phyloP scores from a whole-genome alignment of 2,888 invertebrate species.

The Tachystola acroxantha region DNA sequence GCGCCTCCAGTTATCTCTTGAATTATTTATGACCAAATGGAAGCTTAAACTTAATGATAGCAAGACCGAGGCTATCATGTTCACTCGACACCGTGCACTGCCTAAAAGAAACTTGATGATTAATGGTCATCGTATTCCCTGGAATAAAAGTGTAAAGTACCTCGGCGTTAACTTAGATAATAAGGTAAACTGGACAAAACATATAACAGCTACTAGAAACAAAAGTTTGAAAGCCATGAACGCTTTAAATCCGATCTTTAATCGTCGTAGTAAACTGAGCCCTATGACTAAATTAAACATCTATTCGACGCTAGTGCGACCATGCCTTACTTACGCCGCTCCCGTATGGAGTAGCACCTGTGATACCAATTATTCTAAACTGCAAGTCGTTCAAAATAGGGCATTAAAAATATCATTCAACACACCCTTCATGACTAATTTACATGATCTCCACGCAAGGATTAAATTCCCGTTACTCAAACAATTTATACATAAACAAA shows the following conservation, averaged over 20 bases:
- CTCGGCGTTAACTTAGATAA: slow-evolving; percentile 3
- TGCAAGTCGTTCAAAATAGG: slow-evolving; percentile 8
- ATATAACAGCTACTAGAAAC: background rate
- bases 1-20: slow-evolving; percentile 7
- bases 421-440: slow-evolving; percentile 5
- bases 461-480: background rate
- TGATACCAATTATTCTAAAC: background rate
- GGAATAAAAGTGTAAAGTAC: slow-evolving; percentile 2
- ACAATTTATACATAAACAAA: background rate
- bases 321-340: slow-evolving; percentile 5
- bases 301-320: slow-evolving; percentile 2
- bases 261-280: background rate
- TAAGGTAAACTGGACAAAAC: slow-evolving; percentile 5
- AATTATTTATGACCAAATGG: slow-evolving; percentile 8
- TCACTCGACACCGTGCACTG: background rate
- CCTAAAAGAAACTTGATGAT: background rate
- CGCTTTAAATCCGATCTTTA: slow-evolving; percentile 3
- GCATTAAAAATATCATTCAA: slow-evolving; percentile 6
- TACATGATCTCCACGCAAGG: background rate
- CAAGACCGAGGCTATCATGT: slow-evolving; percentile 3
- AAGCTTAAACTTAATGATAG: slow-evolving; percentile 11
- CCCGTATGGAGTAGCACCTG: slow-evolving; percentile 8
- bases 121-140: background rate
- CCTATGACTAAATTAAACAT: background rate
- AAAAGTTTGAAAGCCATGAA: slow-evolving; percentile 2